These are phyloP conservation scores for Bolinopsis microptera DNA, from an alignment of 37 sponge, comb jelly and placozoan genomes.

Conservation along the genomic window DNA sequence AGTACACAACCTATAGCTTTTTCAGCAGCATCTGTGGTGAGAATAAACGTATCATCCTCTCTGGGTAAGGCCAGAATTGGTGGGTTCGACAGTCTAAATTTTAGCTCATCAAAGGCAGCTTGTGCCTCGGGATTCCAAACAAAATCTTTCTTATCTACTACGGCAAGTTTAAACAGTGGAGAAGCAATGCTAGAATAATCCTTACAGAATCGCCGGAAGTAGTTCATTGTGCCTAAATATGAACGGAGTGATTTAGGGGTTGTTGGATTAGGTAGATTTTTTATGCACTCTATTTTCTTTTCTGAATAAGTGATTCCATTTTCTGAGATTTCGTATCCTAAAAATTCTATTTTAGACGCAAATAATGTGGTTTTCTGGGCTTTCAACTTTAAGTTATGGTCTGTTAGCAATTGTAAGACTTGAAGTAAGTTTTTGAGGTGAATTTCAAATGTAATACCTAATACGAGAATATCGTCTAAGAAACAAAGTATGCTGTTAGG, in stretches of 20 bases:
- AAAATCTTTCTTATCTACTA: conserved; percentile 9
- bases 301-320: conserved; percentile 61
- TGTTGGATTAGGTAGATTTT: conserved; percentile 25
- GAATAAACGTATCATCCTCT: conserved; percentile 30
- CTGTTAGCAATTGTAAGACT: not conserved
- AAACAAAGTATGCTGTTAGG: conserved; percentile 58
- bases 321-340: conserved; percentile 64
- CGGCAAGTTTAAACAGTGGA: conserved; percentile 41
- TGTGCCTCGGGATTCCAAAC: conserved; percentile 32
- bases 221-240: conserved; percentile 17
- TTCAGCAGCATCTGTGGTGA: conserved; percentile 4
- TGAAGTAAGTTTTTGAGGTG: conserved; percentile 58
- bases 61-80: conserved; percentile 59
- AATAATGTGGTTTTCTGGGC: conserved; percentile 63
- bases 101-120: conserved; percentile 3
- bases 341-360: not conserved
- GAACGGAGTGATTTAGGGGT: not conserved
- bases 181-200: conserved; percentile 14
- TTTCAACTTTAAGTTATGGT: conserved; percentile 65
- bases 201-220: conserved; percentile 33
- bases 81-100: not conserved
- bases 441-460: conserved; percentile 5
- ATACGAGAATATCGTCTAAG: conserved; percentile 63
- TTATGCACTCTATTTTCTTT: not conserved
- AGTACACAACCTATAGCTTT: not conserved